A percentile compares a stretch with the other conserved stretches of the same genome.
These are phyloP conservation scores for Progne subis DNA, from an alignment of 2,113 vertebrate species.

Conservation along the genomic window DNA sequence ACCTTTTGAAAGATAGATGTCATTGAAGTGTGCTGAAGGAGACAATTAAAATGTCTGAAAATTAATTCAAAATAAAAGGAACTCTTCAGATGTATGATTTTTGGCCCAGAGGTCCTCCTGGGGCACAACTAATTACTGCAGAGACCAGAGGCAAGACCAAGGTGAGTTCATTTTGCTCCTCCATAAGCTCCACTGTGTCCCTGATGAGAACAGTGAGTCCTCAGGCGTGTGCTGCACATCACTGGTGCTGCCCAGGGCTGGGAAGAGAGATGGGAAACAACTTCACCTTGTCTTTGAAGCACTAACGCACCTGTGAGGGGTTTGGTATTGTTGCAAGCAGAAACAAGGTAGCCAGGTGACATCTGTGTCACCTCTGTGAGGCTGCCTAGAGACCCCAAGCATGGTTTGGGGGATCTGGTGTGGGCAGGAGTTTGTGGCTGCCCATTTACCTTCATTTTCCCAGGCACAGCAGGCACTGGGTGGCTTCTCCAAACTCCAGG, in stretches of 20 bases:
- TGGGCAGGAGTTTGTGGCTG: fast-evolving
- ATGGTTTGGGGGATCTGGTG: neutral
- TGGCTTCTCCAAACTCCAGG: neutral
- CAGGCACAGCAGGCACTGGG: fast-evolving
- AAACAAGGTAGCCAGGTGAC: neutral
- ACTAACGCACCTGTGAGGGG: fast-evolving
- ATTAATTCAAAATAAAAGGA: constrained; percentile 15
- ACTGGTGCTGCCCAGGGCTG: neutral
- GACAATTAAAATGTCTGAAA: constrained; percentile 11
- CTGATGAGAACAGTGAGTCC: neutral
- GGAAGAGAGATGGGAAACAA: neutral
- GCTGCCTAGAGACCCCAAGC: neutral
- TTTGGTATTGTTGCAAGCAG: neutral
- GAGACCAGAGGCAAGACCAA: neutral
- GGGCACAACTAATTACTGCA: neutral
- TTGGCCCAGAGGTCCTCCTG: neutral
- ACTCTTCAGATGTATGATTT: neutral
- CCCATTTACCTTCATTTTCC: neutral
- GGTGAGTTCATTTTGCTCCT: neutral
- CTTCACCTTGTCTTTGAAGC: fast-evolving
- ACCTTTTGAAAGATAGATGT: neutral
- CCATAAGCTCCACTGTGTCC: neutral
- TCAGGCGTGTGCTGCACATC: fast-evolving
- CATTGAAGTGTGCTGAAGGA: neutral
- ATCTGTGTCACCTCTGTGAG: neutral